Percentiles rank a stretch among this genome's conserved stretches.
Evolutionary conservation across 1,140 invertebrate genomes (phyloP).

Genomic region (Drosophila seguyi): DNA sequence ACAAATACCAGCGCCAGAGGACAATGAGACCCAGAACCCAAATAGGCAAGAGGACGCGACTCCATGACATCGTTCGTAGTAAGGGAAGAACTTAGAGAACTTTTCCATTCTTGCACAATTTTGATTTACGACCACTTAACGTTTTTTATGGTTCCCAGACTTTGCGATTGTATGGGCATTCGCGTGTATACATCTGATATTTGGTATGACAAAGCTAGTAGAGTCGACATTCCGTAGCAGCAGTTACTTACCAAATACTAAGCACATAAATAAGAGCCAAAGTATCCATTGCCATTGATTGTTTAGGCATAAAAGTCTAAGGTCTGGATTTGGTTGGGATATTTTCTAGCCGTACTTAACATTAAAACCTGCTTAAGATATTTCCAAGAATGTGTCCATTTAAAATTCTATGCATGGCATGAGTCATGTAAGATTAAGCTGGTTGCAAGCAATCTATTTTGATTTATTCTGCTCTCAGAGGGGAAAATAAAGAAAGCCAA

Average conservation of each 20-base stretch:
- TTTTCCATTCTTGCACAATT: constrained; percentile 67
- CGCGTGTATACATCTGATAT: constrained; percentile 13
- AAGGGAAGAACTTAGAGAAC: constrained; percentile 51
- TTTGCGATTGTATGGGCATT: constrained; percentile 15
- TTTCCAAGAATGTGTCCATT: background rate
- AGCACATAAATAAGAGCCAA: constrained; percentile 3
- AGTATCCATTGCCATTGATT: constrained; percentile 13
- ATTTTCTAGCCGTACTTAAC: background rate
- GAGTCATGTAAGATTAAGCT: background rate
- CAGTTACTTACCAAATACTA: constrained; percentile 5
- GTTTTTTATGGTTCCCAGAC: constrained; percentile 65
- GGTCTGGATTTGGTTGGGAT: background rate
- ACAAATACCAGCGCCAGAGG: constrained; percentile 51
- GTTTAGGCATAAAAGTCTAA: constrained; percentile 9
- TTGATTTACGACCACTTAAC: constrained; percentile 79
- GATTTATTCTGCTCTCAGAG: constrained; percentile 1
- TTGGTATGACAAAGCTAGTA: constrained; percentile 1
- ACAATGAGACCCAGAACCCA: constrained; percentile 34
- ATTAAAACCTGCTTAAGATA: background rate
- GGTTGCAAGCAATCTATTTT: background rate
- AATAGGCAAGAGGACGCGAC: constrained; percentile 32
- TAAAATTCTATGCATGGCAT: background rate
- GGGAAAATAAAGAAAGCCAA: too few relatives aligned
- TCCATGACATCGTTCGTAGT: constrained; percentile 7
- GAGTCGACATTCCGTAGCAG: background rate